Percentiles rank a stretch among this genome's conserved stretches.
phyloP scores from a whole-genome alignment of 1,140 invertebrate species.

The Trachelipus rathkii region DNA sequence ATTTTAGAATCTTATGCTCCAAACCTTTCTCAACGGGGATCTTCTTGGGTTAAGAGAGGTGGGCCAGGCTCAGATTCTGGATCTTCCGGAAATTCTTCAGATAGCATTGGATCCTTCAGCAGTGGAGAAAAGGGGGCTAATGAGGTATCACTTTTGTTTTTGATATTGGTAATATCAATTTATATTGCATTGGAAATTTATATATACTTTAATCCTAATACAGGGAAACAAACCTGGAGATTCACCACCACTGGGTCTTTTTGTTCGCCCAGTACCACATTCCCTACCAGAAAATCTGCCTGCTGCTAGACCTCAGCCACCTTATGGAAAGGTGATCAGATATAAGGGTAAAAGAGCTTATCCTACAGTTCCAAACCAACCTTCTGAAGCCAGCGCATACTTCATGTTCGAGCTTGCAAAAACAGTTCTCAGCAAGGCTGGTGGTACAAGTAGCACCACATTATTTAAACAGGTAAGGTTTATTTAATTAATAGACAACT shows the following conservation, averaged over 20 bases:
- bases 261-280: slow-evolving; percentile 34
- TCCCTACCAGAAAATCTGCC: slow-evolving; percentile 38
- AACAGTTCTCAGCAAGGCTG: slow-evolving; percentile 84
- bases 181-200: neutral
- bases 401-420: slow-evolving; percentile 98
- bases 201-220: neutral
- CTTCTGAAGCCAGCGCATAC: slow-evolving; percentile 92
- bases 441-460: slow-evolving; percentile 85
- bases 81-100: slow-evolving; percentile 55
- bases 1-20: neutral
- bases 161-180: neutral
- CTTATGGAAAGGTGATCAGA: slow-evolving; percentile 54
- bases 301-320: slow-evolving; percentile 28
- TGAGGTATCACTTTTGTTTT: slow-evolving; percentile 9
- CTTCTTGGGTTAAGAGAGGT: slow-evolving; percentile 49
- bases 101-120: slow-evolving; percentile 42
- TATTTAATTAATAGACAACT: neutral
- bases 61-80: slow-evolving; percentile 56
- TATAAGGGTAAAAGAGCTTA: slow-evolving; percentile 86
- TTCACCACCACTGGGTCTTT: slow-evolving; percentile 37
- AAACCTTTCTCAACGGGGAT: slow-evolving; percentile 48
- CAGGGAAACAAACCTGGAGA: slow-evolving; percentile 39
- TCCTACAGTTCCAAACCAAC: slow-evolving; percentile 95
- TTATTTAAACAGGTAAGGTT: slow-evolving; percentile 72
- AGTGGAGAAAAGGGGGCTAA: slow-evolving; percentile 36